These are phyloP conservation scores for Saturnia pavonia DNA, from an alignment of 2,888 invertebrate genomes.

Conservation along the genomic window DNA sequence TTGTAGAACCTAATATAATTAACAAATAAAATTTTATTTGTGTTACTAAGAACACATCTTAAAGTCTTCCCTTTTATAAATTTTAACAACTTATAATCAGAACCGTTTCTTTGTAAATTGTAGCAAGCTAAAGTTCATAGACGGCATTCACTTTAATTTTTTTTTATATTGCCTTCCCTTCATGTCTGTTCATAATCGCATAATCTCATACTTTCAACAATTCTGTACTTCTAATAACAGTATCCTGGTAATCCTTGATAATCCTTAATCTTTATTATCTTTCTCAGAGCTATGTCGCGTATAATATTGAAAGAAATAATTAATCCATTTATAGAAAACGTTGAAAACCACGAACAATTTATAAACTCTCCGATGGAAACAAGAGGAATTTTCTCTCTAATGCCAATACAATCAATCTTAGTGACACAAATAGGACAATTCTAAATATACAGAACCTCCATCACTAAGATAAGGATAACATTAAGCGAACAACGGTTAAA, in stretches of 20 bases:
- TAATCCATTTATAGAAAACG: neutral
- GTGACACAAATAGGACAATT: conserved; percentile 9
- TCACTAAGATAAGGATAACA: neutral
- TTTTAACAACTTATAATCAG: no score
- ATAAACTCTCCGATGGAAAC: neutral
- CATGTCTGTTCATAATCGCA: neutral
- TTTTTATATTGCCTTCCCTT: neutral
- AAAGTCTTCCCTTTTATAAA: no score
- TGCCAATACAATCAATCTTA: conserved; percentile 12
- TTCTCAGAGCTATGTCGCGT: neutral
- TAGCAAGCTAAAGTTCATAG: no score
- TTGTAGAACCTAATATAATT: no score
- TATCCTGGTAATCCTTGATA: neutral
- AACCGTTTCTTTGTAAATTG: no score
- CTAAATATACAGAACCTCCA: conserved; percentile 7
- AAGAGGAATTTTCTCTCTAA: neutral
- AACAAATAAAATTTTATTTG: no score
- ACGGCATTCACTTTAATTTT: no score
- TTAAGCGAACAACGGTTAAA: neutral
- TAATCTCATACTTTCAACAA: neutral
- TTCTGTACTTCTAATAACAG: neutral
- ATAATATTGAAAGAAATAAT: neutral
- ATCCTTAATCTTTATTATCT: neutral
- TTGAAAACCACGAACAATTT: neutral
- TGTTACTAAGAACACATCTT: no score